Evolutionary conservation across 2,888 invertebrate species (phyloP), one percentile per base, ranked within the genome.

Genomic region (Cepaea hortensis): DNA sequence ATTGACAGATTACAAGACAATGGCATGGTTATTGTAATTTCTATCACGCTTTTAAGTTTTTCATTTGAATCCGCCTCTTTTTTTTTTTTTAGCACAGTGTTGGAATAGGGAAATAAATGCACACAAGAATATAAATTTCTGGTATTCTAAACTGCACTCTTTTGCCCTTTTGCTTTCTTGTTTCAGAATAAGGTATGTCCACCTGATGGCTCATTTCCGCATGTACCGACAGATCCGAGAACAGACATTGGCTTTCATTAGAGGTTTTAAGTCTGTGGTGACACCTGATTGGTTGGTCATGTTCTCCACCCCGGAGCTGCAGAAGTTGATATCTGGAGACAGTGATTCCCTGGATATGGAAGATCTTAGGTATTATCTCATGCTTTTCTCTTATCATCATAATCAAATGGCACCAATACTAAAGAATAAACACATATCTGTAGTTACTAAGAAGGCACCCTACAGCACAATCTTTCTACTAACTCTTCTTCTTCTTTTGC

Each of bases 211-310:
- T 0, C 98, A 98, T 95, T 99, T 99, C 94, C 96, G 98, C 89
- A 99, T 99, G 98, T 98, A 99, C 94, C 97, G 97, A 13, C 99
- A 99, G 95, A 99, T 99, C 90, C 97, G 97, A 93, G 98, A 99
- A 90, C 99, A 99, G 95, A 98, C 98, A 0, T 96, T 97, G 80
- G 98, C 99, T 11, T 99, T 99, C 94, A 98, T 99, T 90, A 96
- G 97, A 92, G 99, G 99, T 3, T 99, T 99, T 94, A 96, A 98
- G 89, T 97, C 98, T 7, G 97, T 99, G 87, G 97, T 99, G 86
- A 98, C 98, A 94, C 97, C 97, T 0, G 98, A 99, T 90, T 99
- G 99, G 98, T 95, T 99, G 77, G 96, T 97, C 0, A 95, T 99
- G 89, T 99, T 99, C 94, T 99, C 99, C 6, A 97, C 98, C 0